Conservation (phyloP, 1,140 invertebrate genomes). For the Dreissena rostriformis region DNA sequence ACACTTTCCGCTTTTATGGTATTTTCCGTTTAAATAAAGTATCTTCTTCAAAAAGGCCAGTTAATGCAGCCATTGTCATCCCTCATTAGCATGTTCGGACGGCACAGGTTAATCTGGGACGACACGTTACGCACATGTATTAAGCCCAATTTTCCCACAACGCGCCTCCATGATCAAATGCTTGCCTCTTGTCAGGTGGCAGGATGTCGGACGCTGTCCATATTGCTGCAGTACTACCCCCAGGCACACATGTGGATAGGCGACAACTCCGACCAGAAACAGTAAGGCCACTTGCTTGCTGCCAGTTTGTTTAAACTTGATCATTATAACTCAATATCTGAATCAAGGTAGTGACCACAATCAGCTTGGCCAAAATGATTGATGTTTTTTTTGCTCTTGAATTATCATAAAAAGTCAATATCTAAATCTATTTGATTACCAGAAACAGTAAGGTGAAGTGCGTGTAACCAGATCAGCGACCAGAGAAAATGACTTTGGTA, state of each 20-base stretch:
- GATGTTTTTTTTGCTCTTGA: neutral
- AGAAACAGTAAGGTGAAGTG: neutral
- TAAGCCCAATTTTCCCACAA: neutral
- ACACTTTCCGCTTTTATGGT: too few species aligned
- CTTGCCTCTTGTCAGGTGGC: conserved; percentile 26
- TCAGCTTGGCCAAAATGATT: neutral
- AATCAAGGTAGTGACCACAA: too few species aligned
- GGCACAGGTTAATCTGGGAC: neutral
- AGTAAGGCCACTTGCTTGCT: conserved; percentile 13
- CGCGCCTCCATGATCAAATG: neutral
- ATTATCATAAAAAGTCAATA: too few species aligned
- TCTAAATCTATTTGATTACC: neutral
- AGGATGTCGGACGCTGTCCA: conserved; percentile 32
- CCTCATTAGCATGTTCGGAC: neutral
- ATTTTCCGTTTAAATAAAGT: too few species aligned
- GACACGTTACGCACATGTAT: neutral
- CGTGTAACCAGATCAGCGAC: neutral
- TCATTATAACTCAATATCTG: neutral
- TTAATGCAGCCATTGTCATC: too few species aligned
- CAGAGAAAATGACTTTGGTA: too few species aligned
- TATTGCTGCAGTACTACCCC: conserved; percentile 31
- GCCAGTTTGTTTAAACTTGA: neutral
- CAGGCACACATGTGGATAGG: conserved; percentile 51
- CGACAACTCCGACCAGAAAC: conserved; percentile 37
- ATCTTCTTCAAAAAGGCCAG: too few species aligned